Base-by-base conservation (phyloP, 2,888 invertebrate genomes). In the Abrostola tripartita region DNA sequence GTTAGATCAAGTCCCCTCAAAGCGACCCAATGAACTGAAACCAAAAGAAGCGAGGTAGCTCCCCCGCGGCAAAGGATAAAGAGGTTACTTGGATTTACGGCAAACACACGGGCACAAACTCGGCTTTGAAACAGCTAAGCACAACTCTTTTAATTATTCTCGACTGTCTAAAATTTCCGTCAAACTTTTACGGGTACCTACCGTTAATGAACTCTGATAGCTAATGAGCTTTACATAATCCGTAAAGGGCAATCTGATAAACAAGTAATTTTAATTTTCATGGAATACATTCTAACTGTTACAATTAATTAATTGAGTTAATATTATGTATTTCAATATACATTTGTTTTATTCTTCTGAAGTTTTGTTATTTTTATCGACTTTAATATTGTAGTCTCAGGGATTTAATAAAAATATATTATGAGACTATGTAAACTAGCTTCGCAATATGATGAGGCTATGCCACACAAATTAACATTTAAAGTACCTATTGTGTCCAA, bases 61-160 rank as follows among this genome's bases (percentile, higher is more conserved):
- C 12, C 59, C 64, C 61, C 53, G 56, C 59, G 59, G 76, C 60
- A 73, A 67, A 69, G 76, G 81, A 79, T 83, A 82, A 81, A 81
- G 73, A 81, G 76, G 77, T 83, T 81, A 79, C 71, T 62, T 68
- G 63, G 64, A 72, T 76, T 80, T 74, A 71, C 59, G 55, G 67
- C 62, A 71, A 81, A 79, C 82, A 82, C 69, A 83, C 80, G 78
- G 72, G 71, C 72, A 70, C 77, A 57, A 78, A 81, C 80, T 83
- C 82, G 71, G 85, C 86, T 88, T 86, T 82, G 74, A 81, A 87
- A 85, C 85, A 78, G 80, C 62, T 78, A 76, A 80, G 80, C 76
- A 65, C 65, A 88, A 88, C 88, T 88, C 87, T 89, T 88, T 89
- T 88, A 89, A 89, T 89, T 89, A 88, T 87, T 85, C 87, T 77